Evolutionary conservation across 1,140 invertebrate species (phyloP), one percentile per base, ranked within the genome.

Genomic region (Glomeris maerens): DNA sequence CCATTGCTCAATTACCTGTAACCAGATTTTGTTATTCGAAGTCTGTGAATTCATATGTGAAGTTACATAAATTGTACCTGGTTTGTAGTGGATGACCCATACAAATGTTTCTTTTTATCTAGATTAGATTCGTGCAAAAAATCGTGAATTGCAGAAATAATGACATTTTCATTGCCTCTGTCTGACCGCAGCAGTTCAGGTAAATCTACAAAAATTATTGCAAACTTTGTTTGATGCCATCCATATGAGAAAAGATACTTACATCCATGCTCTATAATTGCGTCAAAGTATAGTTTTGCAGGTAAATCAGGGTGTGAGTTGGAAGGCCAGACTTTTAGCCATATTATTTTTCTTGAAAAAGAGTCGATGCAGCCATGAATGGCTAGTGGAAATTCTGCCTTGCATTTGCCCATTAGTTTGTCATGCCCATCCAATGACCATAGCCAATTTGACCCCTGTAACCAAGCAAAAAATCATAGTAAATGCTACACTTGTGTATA

Each of bases 1-100:
- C 31, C 31, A 36, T 36, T 36, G 31, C 31, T 36, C 31, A 36
- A 36, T 36, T n/a, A 36, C 31, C 31, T 36, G 13, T 36, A 36
- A 13, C 20, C 10, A 36, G 20, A 36, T n/a, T n/a, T n/a, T n/a
- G n/a, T n/a, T n/a, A n/a, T n/a, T n/a, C n/a, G n/a, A n/a, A n/a
- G n/a, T n/a, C n/a, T n/a, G n/a, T n/a, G n/a, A n/a, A n/a, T n/a
- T n/a, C n/a, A n/a, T n/a, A n/a, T n/a, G n/a, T n/a, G n/a, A n/a
- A n/a, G n/a, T n/a, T n/a, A n/a, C n/a, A n/a, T 36, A 36, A 20
- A 36, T n/a, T 36, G 13, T 36, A 36, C 31, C 31, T 36, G 31
- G 20, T 36, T 36, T 13, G 31, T 13, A 13, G 31, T 36, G 13
- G 31, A 36, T 36, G 31, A 13, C 10, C 31, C 31, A 36, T 36